Evolutionary conservation across 1,140 invertebrate species (phyloP).

Genomic region (Saccostrea glomerata): DNA sequence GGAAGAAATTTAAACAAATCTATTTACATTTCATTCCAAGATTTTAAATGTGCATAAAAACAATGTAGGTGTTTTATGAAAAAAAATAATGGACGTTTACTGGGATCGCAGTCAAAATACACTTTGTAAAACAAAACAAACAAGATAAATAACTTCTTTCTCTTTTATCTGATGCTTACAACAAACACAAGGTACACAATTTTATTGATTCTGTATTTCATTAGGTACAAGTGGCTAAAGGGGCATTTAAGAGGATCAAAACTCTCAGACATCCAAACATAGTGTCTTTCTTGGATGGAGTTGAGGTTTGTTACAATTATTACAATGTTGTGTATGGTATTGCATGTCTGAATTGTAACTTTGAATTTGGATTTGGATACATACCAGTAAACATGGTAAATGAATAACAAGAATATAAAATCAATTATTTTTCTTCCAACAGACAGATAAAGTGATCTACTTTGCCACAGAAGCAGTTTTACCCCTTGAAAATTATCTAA

Average conservation of each 20-base stretch:
- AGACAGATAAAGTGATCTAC: constrained; percentile 96
- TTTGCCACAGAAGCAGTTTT: constrained; percentile 96
- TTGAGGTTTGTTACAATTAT: constrained; percentile 84
- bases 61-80: too few species aligned
- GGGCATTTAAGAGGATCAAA: constrained; percentile 94
- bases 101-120: too few species aligned
- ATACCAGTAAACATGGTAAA: too few species aligned
- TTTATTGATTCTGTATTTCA: constrained; percentile 30
- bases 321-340: not conserved
- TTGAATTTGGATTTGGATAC: not conserved
- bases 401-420: not conserved
- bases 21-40: too few species aligned
- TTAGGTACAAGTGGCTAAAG: constrained; percentile 85
- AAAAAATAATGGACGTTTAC: too few species aligned
- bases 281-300: constrained; percentile 95
- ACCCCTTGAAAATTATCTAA: constrained; percentile 84
- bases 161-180: not conserved
- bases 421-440: constrained; percentile 69
- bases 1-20: too few species aligned
- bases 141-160: not conserved
- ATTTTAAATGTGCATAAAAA: too few species aligned
- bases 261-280: constrained; percentile 98
- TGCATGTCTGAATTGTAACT: too few species aligned
- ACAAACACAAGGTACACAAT: not conserved
- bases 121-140: too few species aligned